A percentile compares a stretch with the other conserved stretches of the same genome.
Evolutionary conservation across 2,113 vertebrate species (phyloP).

Genomic region (Syngnathus floridae): DNA sequence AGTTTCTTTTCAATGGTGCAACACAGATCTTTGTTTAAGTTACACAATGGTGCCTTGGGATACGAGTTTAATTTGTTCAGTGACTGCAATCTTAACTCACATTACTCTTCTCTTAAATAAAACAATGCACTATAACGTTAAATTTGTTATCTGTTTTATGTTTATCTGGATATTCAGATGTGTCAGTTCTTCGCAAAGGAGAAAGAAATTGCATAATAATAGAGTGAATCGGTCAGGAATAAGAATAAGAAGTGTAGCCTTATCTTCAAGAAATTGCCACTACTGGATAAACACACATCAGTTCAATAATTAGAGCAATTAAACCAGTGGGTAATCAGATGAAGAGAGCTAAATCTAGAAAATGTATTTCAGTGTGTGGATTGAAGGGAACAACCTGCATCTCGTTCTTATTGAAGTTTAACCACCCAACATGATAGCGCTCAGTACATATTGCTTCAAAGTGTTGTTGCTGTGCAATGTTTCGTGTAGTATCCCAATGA

Average conservation of each 20-base stretch:
- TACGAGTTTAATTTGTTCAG: no score
- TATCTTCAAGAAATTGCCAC: conserved; percentile 60
- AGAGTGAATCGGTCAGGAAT: conserved; percentile 39
- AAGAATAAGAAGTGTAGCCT: conserved; percentile 51
- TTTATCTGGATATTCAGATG: no score
- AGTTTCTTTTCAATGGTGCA: no score
- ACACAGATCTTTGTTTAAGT: no score
- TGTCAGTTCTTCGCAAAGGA: no score
- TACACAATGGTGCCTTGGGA: no score
- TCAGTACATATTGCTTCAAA: no score
- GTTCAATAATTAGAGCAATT: conserved; percentile 74
- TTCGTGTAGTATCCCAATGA: not conserved
- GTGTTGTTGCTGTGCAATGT: not conserved
- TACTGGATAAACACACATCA: conserved; percentile 68
- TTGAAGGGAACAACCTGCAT: conserved; percentile 40
- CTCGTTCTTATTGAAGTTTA: conserved; percentile 7
- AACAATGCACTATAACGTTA: no score
- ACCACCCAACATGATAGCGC: not conserved
- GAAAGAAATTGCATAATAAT: conserved; percentile 54
- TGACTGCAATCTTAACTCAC: no score
- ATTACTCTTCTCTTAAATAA: no score
- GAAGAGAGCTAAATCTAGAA: conserved; percentile 44
- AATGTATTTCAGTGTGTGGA: conserved; percentile 47
- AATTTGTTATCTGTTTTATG: no score
- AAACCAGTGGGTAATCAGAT: conserved; percentile 66